Conservation (phyloP, 2,888 invertebrate genomes). For the Cyaniris semiargus region DNA sequence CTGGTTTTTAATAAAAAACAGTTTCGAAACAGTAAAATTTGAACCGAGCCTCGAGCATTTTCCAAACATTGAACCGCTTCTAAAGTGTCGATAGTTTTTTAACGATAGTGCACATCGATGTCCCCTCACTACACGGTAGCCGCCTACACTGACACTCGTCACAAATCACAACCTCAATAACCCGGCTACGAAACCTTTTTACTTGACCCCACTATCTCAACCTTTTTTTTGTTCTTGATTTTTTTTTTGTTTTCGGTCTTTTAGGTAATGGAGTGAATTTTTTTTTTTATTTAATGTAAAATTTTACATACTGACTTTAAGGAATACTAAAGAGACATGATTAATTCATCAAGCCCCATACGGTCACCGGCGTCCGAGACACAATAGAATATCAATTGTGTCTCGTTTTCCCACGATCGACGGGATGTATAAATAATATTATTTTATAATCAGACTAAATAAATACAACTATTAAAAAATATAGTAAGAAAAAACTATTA, state of each 20-base stretch:
- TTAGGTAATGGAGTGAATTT: background rate
- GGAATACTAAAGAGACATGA: no score
- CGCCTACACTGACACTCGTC: constrained; percentile 59
- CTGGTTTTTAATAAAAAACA: background rate
- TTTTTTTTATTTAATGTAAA: background rate
- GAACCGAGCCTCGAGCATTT: constrained; percentile 9
- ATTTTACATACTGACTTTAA: constrained; percentile 37
- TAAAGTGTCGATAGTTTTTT: constrained; percentile 5
- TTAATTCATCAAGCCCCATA: no score
- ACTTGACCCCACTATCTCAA: constrained; percentile 17
- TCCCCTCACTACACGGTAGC: constrained; percentile 54
- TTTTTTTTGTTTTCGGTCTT: background rate
- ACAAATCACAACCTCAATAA: constrained; percentile 59
- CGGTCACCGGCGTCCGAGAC: no score
- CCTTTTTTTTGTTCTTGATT: background rate
- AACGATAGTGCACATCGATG: constrained; percentile 38
- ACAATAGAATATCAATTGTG: no score
- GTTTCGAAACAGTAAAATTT: background rate
- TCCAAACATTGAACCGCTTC: constrained; percentile 10
- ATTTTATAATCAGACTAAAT: no score
- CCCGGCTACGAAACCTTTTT: constrained; percentile 14
- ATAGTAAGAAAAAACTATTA: no score
- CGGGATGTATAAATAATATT: no score
- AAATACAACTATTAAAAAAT: no score
- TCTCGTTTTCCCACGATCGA: no score